These are phyloP conservation scores for Nemurella pictetii DNA, from an alignment of 2,888 invertebrate genomes.

Conservation along the genomic window DNA sequence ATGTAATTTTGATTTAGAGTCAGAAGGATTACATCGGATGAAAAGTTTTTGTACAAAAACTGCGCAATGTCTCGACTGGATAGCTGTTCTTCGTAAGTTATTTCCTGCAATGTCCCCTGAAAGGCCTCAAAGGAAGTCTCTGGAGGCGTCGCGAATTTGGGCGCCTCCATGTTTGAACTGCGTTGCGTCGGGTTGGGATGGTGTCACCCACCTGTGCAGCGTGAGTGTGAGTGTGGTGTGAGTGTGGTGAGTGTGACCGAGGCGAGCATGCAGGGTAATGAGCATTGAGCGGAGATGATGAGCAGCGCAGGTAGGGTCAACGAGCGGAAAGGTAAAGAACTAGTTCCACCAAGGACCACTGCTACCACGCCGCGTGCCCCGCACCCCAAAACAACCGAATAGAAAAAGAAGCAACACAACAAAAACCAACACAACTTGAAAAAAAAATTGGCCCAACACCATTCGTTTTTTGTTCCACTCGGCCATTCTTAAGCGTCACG, in stretches of 20 bases:
- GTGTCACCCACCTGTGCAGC: background rate
- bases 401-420: too few relatives aligned
- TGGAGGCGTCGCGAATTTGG: too few relatives aligned
- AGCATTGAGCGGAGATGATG: background rate
- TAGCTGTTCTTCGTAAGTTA: too few relatives aligned
- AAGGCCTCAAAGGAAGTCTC: too few relatives aligned
- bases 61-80: too few relatives aligned
- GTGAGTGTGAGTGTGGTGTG: background rate
- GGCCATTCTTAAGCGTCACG: background rate
- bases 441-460: background rate
- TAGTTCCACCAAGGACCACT: constrained; percentile 22
- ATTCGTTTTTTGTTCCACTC: background rate
- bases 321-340: constrained; percentile 11
- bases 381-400: background rate
- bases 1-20: too few relatives aligned
- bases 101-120: too few relatives aligned
- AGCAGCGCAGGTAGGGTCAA: background rate
- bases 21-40: too few relatives aligned
- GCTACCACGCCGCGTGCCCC: background rate
- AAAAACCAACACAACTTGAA: background rate
- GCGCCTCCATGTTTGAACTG: too few relatives aligned
- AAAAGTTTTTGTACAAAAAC: too few relatives aligned
- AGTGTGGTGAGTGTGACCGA: background rate
- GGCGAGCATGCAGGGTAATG: background rate
- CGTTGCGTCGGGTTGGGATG: too few relatives aligned